Evolutionary conservation across 2,113 vertebrate genomes (phyloP).

Genomic region (Sphyrna mokarran): DNA sequence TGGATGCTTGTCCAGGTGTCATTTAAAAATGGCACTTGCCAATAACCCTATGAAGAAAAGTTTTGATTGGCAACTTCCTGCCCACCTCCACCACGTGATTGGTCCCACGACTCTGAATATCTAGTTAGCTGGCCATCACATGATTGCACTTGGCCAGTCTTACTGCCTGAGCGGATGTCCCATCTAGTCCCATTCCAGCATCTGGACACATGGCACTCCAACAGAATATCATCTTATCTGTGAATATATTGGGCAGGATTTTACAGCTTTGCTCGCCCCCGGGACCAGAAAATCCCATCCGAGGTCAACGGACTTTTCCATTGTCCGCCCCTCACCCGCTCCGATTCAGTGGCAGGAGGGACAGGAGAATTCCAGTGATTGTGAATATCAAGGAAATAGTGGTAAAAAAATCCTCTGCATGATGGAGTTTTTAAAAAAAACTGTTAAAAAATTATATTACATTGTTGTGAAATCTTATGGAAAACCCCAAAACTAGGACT

Average conservation of each 20-base stretch:
- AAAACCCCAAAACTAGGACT: not conserved
- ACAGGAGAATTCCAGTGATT: not conserved
- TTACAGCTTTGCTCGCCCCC: no score
- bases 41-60: not conserved
- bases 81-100: not conserved
- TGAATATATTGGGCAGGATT: not conserved
- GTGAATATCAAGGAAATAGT: not conserved
- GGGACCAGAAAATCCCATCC: no score
- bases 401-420: not conserved
- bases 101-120: not conserved
- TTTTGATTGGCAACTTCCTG: not conserved
- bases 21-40: not conserved
- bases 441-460: not conserved
- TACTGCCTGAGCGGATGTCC: no score
- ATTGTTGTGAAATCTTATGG: not conserved
- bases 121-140: not conserved
- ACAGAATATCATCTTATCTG: not conserved
- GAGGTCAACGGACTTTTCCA: no score
- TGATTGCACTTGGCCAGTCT: not conserved
- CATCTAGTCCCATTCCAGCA: not conserved
- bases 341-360: no score
- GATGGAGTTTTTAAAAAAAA: not conserved
- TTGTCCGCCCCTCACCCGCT: no score
- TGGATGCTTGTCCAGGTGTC: not conserved
- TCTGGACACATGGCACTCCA: not conserved